Conservation (phyloP, 2,888 invertebrate species). For the Dolichomitus sp. region DNA sequence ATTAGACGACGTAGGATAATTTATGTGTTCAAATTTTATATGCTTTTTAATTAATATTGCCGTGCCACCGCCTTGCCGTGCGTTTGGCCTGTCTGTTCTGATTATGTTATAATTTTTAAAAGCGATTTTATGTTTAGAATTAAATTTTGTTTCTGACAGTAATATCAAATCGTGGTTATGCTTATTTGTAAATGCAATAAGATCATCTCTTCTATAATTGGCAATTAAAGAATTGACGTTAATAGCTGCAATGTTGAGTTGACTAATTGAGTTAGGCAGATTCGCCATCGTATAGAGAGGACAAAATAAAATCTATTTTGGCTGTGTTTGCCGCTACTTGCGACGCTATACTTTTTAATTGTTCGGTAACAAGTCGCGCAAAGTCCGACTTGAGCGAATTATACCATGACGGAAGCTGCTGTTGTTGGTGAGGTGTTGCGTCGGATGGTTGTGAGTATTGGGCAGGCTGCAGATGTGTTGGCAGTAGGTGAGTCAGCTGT, state of each 20-base stretch:
- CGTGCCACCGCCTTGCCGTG: conserved; percentile 31
- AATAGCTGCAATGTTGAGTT: not conserved
- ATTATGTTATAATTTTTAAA: conserved; percentile 12
- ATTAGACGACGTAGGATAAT: conserved; percentile 13
- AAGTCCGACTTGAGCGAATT: not conserved
- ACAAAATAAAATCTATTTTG: conserved; percentile 16
- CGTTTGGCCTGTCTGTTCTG: conserved; percentile 36
- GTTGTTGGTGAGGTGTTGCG: not conserved
- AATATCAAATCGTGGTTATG: conserved; percentile 17
- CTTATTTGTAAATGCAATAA: not conserved
- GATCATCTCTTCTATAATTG: not conserved
- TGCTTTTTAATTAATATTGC: conserved; percentile 37
- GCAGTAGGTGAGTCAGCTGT: not conserved
- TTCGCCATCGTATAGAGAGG: not conserved
- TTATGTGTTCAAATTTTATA: not conserved
- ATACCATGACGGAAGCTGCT: not conserved
- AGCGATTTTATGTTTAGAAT: conserved; percentile 15
- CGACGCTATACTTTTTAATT: not conserved
- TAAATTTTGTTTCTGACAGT: conserved; percentile 49
- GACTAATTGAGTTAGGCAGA: not conserved
- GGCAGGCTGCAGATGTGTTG: not conserved
- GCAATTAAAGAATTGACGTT: conserved; percentile 2
- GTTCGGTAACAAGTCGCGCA: not conserved
- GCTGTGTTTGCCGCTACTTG: not conserved
- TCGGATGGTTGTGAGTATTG: not conserved